Percentiles rank a stretch among this genome's conserved stretches.
phyloP scores from a whole-genome alignment of 2,888 invertebrate species.

The Caenorhabditis sp. region DNA sequence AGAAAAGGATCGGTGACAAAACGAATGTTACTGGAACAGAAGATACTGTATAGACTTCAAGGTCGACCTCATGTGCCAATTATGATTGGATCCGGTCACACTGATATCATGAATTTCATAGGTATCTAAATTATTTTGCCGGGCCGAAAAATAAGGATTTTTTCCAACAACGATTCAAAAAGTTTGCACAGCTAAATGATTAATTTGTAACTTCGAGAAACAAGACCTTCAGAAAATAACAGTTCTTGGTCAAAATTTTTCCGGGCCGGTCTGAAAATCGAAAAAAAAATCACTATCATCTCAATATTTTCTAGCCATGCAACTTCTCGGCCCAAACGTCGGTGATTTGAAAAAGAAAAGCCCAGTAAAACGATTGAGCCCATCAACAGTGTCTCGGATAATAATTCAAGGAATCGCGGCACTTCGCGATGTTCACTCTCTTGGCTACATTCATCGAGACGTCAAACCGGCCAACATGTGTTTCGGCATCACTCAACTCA shows the following conservation, averaged over 20 bases:
- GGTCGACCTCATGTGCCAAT: slow-evolving; percentile 45
- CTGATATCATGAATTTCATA: slow-evolving; percentile 38
- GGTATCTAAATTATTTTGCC: neutral
- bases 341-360: slow-evolving; percentile 55
- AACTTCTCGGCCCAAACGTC: slow-evolving; percentile 57
- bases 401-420: slow-evolving; percentile 56
- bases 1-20: slow-evolving; percentile 39
- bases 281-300: neutral
- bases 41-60: slow-evolving; percentile 49
- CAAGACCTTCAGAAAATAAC: no score
- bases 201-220: no score
- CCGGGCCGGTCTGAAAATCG: no score
- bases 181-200: no score
- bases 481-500: slow-evolving; percentile 52
- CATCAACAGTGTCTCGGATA: slow-evolving; percentile 44
- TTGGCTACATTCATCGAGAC: slow-evolving; percentile 61
- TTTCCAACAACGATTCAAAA: no score
- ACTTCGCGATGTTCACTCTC: slow-evolving; percentile 55
- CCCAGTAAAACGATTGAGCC: slow-evolving; percentile 48
- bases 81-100: slow-evolving; percentile 38
- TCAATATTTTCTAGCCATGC: slow-evolving; percentile 45
- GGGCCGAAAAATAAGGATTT: neutral
- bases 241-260: no score
- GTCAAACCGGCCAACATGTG: slow-evolving; percentile 63
- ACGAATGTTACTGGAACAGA: slow-evolving; percentile 57